Evolutionary conservation across 2,113 vertebrate species (phyloP), one percentile per base, ranked within the genome.

Genomic region (Phyllostomus discolor): DNA sequence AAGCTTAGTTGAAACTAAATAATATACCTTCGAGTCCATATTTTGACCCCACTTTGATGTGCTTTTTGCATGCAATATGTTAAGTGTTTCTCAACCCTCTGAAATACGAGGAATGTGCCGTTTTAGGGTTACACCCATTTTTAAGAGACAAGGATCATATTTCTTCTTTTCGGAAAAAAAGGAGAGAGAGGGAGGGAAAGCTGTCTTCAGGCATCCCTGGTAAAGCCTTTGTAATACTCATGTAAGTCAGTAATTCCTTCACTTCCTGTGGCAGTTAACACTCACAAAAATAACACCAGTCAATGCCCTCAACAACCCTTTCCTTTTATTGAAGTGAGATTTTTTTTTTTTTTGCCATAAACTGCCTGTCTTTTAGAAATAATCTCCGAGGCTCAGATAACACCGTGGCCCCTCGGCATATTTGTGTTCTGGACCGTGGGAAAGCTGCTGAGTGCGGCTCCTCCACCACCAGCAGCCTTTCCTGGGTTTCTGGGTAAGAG

Each of bases 301-400:
- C 75, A 70, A 2, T 79, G 38, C 54, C 59, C 66, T 92, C 69
- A 48, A 38, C 1, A 50, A 52, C 69, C 64, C 11, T 84, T 76
- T 80, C 15, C 41, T 33, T 75, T 95, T 64, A 91, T 86, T 95
- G 26, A 94, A 59, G 41, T 86, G 48, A 69, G 8, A 11, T 59
- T 95, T 76, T 76, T 35, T 24, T 73, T n/a, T 24, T 26, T 76
- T 82, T 91, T 31, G 38, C 70, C 41, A 24, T 85, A 57, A 92
- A 46, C 12, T 38, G 69, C 52, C 88, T 91, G 48, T 78, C 89
- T 95, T 84, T 82, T 66, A 59, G 86, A 76, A 89, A 76, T 95
- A 69, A 85, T 80, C 79, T 48, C 46, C 70, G 82, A 82, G 33
- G 19, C 82, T 90, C 54, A 50, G 62, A 24, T 35, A 19, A 85